A percentile compares a stretch with the other conserved stretches of the same genome.
phyloP scores from a whole-genome alignment of 2,797 vertebrate species.

The Neoniphon sammara region DNA sequence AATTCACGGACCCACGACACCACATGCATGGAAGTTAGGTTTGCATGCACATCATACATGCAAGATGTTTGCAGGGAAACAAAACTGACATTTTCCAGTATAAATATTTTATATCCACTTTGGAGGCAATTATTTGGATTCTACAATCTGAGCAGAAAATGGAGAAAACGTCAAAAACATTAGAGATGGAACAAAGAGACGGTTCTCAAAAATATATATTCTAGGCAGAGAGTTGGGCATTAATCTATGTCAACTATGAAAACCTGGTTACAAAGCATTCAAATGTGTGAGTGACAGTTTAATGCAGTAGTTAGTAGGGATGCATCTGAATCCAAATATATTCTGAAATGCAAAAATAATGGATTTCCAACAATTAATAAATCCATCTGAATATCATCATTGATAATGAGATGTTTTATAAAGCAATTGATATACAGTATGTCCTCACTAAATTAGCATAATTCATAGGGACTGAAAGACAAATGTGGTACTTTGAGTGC shows the following conservation, averaged over 20 bases:
- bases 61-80: constrained; percentile 14
- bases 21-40: constrained; percentile 12
- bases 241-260: neutral
- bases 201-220: neutral
- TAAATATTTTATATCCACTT: constrained; percentile 15
- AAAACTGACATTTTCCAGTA: neutral
- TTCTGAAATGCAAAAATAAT: too few species aligned
- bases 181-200: neutral
- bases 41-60: constrained; percentile 23
- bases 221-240: neutral
- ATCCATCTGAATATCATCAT: too few species aligned
- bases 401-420: too few species aligned
- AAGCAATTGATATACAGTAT: too few species aligned
- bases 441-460: too few species aligned
- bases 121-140: constrained; percentile 14
- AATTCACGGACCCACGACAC: neutral
- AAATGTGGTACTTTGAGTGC: too few species aligned
- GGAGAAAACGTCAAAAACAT: constrained; percentile 14
- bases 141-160: constrained; percentile 3
- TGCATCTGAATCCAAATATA: too few species aligned
- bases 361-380: too few species aligned
- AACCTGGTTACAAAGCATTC: neutral
- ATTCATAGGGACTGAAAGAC: too few species aligned
- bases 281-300: too few species aligned
- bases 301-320: too few species aligned